Percentiles rank a stretch among this genome's conserved stretches.
phyloP scores from a whole-genome alignment of 2,797 vertebrate genomes.

The Rhinophrynus dorsalis region DNA sequence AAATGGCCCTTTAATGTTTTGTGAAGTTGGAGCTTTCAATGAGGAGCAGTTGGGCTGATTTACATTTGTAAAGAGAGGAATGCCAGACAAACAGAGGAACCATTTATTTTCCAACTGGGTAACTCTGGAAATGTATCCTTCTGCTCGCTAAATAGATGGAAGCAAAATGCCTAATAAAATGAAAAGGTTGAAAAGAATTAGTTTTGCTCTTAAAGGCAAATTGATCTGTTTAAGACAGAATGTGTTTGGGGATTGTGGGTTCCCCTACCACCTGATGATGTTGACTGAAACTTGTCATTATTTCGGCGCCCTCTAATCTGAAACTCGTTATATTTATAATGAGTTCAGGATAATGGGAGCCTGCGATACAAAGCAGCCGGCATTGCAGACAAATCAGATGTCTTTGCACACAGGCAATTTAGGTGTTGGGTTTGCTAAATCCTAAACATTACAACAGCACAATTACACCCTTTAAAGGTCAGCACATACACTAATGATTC shows the following conservation, averaged over 20 bases:
- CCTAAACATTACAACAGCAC: too few relatives aligned
- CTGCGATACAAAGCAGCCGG: background rate
- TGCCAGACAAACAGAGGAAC: constrained; percentile 73
- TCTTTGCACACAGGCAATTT: too few relatives aligned
- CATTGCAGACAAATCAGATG: too few relatives aligned
- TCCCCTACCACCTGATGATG: constrained; percentile 56
- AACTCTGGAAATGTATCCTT: constrained; percentile 78
- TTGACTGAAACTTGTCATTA: constrained; percentile 62
- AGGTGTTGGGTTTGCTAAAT: too few relatives aligned
- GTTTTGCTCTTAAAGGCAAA: constrained; percentile 74
- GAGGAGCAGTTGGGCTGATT: constrained; percentile 74
- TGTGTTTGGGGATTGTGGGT: constrained; percentile 62
- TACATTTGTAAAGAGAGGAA: constrained; percentile 78
- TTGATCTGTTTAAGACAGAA: constrained; percentile 66
- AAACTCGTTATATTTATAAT: constrained; percentile 50
- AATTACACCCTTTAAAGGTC: too few relatives aligned
- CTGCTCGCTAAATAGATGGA: constrained; percentile 70
- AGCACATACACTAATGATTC: too few relatives aligned
- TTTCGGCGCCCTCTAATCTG: constrained; percentile 56
- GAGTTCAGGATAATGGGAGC: background rate
- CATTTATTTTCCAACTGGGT: constrained; percentile 77
- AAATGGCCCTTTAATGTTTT: constrained; percentile 77
- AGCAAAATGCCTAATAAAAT: constrained; percentile 74
- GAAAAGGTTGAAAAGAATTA: constrained; percentile 76
- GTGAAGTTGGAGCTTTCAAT: constrained; percentile 67